Base-by-base conservation (phyloP, 2,888 invertebrate species). In the Nomada fabriciana region DNA sequence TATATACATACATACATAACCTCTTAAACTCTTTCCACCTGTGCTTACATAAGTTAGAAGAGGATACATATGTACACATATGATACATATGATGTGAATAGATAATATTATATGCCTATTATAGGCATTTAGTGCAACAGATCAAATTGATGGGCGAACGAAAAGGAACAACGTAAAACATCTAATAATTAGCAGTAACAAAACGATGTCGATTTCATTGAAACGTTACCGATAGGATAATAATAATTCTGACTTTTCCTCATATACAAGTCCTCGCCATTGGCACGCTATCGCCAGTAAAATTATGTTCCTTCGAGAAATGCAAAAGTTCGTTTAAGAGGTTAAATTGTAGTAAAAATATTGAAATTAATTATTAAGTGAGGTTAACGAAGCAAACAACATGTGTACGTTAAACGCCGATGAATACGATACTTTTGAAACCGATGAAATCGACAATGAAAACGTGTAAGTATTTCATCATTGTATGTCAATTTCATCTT, bases 371-470 rank as follows among this genome's bases (percentile, higher is more conserved):
- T 42, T 23, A 36, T 2, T n/a, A 13, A 20, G 15, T 11, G 2
- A 0, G 13, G 18, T 4, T 36, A 20, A 20, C 7, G 11, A 10
- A 9, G 4, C 10, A 57, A 5, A 18, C n/a, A 68, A 52, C 29
- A 80, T 80, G 80, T 80, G 80, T 52, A 52, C 80, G 13, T 52
- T 72, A 18, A 63, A 63, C 4, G 11, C 0, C 0, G 29, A 43
- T 7, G 79, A 50, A 3, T 78, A 20, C 11, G 67, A 79, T 25
- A 25, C n/a, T 5, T 68, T 20, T 47, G 63, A 80, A 9, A 25
- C 15, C 1, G 29, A 68, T n/a, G 29, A 63, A 52, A 18, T n/a
- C 15, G 47, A 47, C 47, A 2, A 2, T 2, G 43, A 20, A 29
- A 50, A 71, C 13, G 43, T 11, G 80, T 80, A 11, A 72, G 72